phyloP scores from a whole-genome alignment of 2,888 invertebrate species.

The Nomada ruficornis region DNA sequence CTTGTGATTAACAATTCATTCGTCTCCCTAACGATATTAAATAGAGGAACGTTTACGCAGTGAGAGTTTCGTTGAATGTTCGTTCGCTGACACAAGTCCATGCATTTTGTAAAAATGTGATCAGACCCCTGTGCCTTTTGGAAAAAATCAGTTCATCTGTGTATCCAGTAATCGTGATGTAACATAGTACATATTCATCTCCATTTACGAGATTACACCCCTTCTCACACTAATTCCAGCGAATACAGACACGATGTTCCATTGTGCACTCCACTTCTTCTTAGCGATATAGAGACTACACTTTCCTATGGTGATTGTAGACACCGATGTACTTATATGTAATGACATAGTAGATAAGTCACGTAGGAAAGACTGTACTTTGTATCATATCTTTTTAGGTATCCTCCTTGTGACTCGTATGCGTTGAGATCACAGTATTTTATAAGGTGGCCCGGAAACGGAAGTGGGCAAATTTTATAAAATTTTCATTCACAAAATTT shows the following conservation, averaged over 20 bases:
- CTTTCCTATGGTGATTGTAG: slow-evolving; percentile 56
- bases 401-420: slow-evolving; percentile 47
- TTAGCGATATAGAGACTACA: slow-evolving; percentile 48
- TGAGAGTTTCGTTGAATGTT: background rate
- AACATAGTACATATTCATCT: slow-evolving; percentile 40
- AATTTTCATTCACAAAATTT: background rate
- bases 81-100: background rate
- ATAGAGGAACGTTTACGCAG: background rate
- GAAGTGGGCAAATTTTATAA: slow-evolving; percentile 38
- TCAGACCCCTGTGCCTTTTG: background rate
- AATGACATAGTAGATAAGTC: slow-evolving; percentile 59
- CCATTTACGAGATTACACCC: slow-evolving; percentile 26
- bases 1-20: slow-evolving; percentile 49
- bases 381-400: slow-evolving; percentile 58
- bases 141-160: slow-evolving; percentile 13
- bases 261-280: slow-evolving; percentile 52
- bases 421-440: slow-evolving; percentile 54
- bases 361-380: slow-evolving; percentile 57
- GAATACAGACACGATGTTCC: slow-evolving; percentile 46
- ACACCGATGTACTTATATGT: slow-evolving; percentile 57
- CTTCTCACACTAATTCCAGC: slow-evolving; percentile 44
- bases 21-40: slow-evolving; percentile 16
- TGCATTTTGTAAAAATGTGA: slow-evolving; percentile 13
- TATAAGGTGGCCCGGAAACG: slow-evolving; percentile 52
- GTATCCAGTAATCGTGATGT: slow-evolving; percentile 14